These are phyloP conservation scores for Hipposideros armiger DNA, from an alignment of 2,113 vertebrate species.

Conservation along the genomic window DNA sequence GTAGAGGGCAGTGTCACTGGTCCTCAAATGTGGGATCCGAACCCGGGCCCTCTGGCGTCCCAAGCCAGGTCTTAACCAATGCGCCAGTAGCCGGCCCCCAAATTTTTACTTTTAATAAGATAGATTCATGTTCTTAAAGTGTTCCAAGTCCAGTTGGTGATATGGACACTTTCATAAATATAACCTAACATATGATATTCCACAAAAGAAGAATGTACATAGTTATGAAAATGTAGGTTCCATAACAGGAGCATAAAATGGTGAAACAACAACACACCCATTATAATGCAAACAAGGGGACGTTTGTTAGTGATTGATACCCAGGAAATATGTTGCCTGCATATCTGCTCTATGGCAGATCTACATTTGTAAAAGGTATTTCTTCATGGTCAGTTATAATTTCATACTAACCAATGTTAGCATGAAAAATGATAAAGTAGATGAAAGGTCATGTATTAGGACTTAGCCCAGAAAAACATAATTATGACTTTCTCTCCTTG, in stretches of 20 bases:
- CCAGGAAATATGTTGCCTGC: background rate
- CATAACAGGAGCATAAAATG: background rate
- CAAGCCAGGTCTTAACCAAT: no score
- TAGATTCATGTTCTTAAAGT: background rate
- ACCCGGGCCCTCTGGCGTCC: no score
- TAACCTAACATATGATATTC: background rate
- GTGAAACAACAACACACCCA: background rate
- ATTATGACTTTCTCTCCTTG: background rate
- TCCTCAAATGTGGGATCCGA: no score
- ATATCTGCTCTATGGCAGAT: background rate
- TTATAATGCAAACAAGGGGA: background rate
- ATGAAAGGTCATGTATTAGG: background rate
- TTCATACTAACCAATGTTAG: background rate
- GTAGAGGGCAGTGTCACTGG: no score
- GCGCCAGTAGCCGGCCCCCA: background rate
- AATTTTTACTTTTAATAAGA: background rate
- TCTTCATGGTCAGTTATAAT: background rate
- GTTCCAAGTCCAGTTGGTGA: background rate
- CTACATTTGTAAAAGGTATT: background rate
- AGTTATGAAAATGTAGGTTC: background rate
- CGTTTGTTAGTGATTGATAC: background rate
- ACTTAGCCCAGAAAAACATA: slow-evolving; percentile 5
- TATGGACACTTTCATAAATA: background rate
- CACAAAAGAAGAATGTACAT: background rate
- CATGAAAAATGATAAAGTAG: background rate